Base-by-base conservation (phyloP, 1,140 invertebrate species). In the Pogonomyrmex barbatus region DNA sequence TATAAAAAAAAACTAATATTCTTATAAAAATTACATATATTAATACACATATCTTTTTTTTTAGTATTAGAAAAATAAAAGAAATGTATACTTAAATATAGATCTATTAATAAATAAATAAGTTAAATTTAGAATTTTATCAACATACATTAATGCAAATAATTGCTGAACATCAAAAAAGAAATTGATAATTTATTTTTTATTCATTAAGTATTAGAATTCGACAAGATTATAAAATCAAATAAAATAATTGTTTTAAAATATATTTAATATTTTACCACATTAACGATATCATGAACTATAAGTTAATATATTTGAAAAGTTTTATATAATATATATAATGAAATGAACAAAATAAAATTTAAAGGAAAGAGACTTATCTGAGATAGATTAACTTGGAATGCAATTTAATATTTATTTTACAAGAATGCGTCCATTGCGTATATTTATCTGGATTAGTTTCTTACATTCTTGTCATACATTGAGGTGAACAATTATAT, bases 381-480 rank as follows among this genome's bases (percentile, higher is more conserved):
- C 58, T 5, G 1, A 60, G 2, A 47, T 6, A 4, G 1, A 39
- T 58, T 17, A 39, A 24, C 75, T 33, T 10, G 47, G 5, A 42
- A 71, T 36, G 17, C 45, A 30, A 63, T 47, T 45, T 47, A 50
- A 83, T 60, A 6, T 36, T 83, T 47, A 58, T 75, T 83, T 8
- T 5, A 39, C 70, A 62, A 36, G 79, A 83, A 60, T 50, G 42
- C 9, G 12, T 39, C 12, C 42, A 24, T 10, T 75, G 24, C 36
- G 0, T 24, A 54, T 82, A 75, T 42, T 24, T 30, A 24, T 24
- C n/a, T 62, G 42, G 42, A 50, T 50, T 83, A 83, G 39, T 73
- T 83, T 73, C 4, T 54, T 73, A 60, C 54, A 82, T 71, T 82
- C 79, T 83, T 62, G 33, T 73, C n/a, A 8, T 8, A 82, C 42